Conservation (phyloP, 2,888 invertebrate species). For the Gibbula magus region DNA sequence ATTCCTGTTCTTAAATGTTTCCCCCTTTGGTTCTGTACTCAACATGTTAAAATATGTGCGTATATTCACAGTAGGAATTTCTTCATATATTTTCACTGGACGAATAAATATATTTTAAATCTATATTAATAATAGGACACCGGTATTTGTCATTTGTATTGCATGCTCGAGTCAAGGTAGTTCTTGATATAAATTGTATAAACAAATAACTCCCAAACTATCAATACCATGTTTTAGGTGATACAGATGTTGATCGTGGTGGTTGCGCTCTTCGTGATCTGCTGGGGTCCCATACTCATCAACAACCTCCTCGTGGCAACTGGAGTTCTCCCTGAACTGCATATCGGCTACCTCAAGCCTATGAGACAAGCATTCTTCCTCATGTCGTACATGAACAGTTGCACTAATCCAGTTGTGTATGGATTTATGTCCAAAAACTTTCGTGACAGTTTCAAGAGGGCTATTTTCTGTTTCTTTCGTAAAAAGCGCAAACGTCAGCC, state of each 20-base stretch:
- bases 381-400: slow-evolving; percentile 84
- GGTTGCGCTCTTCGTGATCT: slow-evolving; percentile 83
- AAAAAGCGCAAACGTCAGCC: slow-evolving; percentile 3
- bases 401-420: slow-evolving; percentile 84
- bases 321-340: slow-evolving; percentile 77
- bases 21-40: no score
- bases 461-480: slow-evolving; percentile 52
- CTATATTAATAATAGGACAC: no score
- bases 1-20: no score
- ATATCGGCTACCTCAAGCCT: slow-evolving; percentile 79
- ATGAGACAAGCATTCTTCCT: slow-evolving; percentile 81
- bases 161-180: no score
- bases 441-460: slow-evolving; percentile 76
- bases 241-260: slow-evolving; percentile 84
- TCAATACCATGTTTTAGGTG: slow-evolving; percentile 77
- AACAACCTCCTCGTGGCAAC: slow-evolving; percentile 83
- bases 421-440: slow-evolving; percentile 86
- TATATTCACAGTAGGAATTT: no score
- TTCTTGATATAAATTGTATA: no score
- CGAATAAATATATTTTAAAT: no score
- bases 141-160: no score
- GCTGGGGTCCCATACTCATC: slow-evolving; percentile 83
- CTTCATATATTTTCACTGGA: no score
- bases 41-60: no score
- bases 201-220: no score